Evolutionary conservation across 2,888 invertebrate species (phyloP), one percentile per base, ranked within the genome.

Genomic region (Lymantria monacha): DNA sequence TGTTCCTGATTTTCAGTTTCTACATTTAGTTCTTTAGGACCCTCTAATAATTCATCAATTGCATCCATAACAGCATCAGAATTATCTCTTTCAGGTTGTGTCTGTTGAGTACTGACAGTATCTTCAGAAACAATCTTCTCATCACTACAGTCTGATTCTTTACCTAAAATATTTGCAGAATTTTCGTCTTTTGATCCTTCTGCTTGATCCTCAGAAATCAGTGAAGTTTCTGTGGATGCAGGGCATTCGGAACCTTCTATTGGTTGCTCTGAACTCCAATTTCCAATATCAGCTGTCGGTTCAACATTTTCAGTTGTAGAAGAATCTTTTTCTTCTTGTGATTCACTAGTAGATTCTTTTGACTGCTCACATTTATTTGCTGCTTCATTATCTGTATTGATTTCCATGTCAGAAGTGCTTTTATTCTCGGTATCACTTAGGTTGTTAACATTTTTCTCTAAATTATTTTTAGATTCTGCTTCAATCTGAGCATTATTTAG

Each of bases 21-120:
- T 15, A 13, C 46, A 22, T 47, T 44, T 30, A 51, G 50, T 30
- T 61, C 49, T 49, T 46, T 46, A 13, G 45, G 47, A 13, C 48
- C 53, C 44, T 64, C 51, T 51, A 61, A 46, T 31, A 58, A 48
- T 50, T 64, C 57, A 46, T 62, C 60, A 42, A 60, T 59, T 22
- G 57, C 64, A 51, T 61, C 59, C 55, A 61, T 51, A 12, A 57
- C 61, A 13, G 55, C 54, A 31, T 54, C 49, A 0, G 14, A 9
- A 36, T 53, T 62, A 45, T 53, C 51, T 14, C 48, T 45, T 0
- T 22, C 46, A 42, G 22, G 36, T 37, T 45, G 14, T 12, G 50
- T 47, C 36, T 46, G 63, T 52, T 13, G 59, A 53, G 0, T 46
- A 51, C 67, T 58, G 42, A 57, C 38, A 40, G 30, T 22, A 11